Evolutionary conservation across 2,113 vertebrate species (phyloP).

Genomic region (Bombycilla garrulus): DNA sequence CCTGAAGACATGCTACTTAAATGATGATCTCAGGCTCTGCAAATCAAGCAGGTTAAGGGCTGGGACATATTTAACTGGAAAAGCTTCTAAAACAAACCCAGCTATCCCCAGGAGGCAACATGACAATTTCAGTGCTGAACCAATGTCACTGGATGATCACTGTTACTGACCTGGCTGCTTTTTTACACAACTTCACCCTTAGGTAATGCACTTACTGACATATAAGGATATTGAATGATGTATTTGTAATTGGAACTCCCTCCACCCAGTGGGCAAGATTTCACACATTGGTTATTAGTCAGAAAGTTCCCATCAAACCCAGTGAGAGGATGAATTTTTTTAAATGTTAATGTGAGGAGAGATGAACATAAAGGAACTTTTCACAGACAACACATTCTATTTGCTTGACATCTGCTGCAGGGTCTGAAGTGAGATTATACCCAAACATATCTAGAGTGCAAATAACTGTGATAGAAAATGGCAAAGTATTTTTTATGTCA

Average conservation of each 20-base stretch:
- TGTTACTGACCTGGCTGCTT: not conserved
- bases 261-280: not conserved
- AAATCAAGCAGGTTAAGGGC: not conserved
- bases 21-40: not conserved
- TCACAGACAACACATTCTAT: not conserved
- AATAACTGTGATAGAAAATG: not conserved
- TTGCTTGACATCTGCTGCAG: not conserved
- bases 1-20: not conserved
- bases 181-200: not conserved
- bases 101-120: not conserved
- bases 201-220: not conserved
- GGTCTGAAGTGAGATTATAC: not conserved
- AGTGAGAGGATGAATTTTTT: not conserved
- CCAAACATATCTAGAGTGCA: not conserved
- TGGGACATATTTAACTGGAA: not conserved
- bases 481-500: not conserved
- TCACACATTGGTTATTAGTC: not conserved
- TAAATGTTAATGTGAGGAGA: not conserved
- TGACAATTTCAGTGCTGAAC: not conserved
- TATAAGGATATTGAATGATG: not conserved
- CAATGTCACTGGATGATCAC: not conserved
- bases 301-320: not conserved
- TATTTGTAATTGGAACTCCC: not conserved
- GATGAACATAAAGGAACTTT: not conserved
- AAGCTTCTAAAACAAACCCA: not conserved